Evolutionary conservation across 1,140 invertebrate species (phyloP).

Genomic region (Euglossa dilemma): DNA sequence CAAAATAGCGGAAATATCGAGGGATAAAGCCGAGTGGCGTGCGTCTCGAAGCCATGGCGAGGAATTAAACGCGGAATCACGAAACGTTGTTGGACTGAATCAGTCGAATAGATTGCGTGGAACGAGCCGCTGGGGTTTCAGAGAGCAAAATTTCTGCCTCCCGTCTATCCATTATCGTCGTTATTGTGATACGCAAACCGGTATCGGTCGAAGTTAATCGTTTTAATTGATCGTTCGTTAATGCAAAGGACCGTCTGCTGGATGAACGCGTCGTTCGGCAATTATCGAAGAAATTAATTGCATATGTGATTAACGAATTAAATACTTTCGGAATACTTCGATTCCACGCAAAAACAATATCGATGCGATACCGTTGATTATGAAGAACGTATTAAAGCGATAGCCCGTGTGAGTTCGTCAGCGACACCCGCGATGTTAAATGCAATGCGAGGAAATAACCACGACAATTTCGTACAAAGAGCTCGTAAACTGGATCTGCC

Average conservation of each 20-base stretch:
- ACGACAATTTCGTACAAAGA: not conserved
- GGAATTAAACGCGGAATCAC: no score
- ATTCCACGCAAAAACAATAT: not conserved
- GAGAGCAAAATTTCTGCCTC: not conserved
- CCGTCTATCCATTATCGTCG: not conserved
- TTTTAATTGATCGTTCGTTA: constrained; percentile 10
- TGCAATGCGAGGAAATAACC: constrained; percentile 12
- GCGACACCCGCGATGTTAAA: constrained; percentile 3
- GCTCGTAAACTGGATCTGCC: not conserved
- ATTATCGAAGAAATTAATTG: constrained; percentile 26
- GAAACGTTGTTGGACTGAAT: not conserved
- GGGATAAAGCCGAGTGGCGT: no score
- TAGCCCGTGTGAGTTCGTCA: not conserved
- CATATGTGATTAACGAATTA: constrained; percentile 5
- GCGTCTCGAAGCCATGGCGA: no score
- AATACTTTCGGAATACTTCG: not conserved
- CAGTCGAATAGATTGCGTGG: not conserved
- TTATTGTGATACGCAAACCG: not conserved
- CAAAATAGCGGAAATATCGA: no score
- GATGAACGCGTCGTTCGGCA: not conserved
- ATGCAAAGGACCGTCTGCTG: not conserved
- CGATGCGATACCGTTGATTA: constrained; percentile 3
- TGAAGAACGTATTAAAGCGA: not conserved
- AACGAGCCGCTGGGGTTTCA: not conserved
- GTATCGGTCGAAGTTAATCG: not conserved